Evolutionary conservation across 2,888 invertebrate species (phyloP).

Genomic region (Thumatha senex): DNA sequence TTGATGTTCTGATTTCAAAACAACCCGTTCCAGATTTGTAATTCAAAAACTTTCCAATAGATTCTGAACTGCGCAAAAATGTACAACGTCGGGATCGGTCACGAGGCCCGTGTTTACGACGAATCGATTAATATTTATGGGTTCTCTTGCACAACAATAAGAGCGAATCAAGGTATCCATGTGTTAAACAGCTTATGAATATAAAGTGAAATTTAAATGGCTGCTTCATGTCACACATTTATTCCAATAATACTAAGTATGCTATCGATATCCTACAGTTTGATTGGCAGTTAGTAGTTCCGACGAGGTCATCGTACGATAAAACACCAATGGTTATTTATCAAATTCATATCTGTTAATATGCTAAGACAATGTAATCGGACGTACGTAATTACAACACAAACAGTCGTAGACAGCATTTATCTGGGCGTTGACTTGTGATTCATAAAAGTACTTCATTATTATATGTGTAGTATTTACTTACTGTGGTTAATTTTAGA

Average conservation of each 20-base stretch:
- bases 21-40: slow-evolving; percentile 43
- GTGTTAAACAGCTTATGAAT: slow-evolving; percentile 67
- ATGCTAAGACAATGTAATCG: slow-evolving; percentile 62
- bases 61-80: slow-evolving; percentile 43
- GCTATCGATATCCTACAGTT: slow-evolving; percentile 40
- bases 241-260: slow-evolving; percentile 41
- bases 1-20: slow-evolving; percentile 53
- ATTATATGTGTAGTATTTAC: slow-evolving; percentile 15
- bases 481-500: slow-evolving; percentile 30
- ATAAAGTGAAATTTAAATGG: slow-evolving; percentile 62
- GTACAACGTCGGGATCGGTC: slow-evolving; percentile 41
- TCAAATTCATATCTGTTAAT: slow-evolving; percentile 60
- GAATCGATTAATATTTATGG: slow-evolving; percentile 69
- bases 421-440: slow-evolving; percentile 58
- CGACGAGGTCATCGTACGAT: slow-evolving; percentile 64
- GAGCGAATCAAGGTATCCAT: slow-evolving; percentile 60
- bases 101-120: slow-evolving; percentile 47
- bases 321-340: slow-evolving; percentile 54
- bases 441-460: slow-evolving; percentile 38
- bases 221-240: slow-evolving; percentile 55
- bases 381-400: slow-evolving; percentile 49
- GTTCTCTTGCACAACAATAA: slow-evolving; percentile 59
- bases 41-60: slow-evolving; percentile 55
- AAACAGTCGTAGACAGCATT: slow-evolving; percentile 44
- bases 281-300: slow-evolving; percentile 43